A percentile compares a stretch with the other conserved stretches of the same genome.
Conservation (phyloP, 2,797 vertebrate genomes). For the Morelia viridis region DNA sequence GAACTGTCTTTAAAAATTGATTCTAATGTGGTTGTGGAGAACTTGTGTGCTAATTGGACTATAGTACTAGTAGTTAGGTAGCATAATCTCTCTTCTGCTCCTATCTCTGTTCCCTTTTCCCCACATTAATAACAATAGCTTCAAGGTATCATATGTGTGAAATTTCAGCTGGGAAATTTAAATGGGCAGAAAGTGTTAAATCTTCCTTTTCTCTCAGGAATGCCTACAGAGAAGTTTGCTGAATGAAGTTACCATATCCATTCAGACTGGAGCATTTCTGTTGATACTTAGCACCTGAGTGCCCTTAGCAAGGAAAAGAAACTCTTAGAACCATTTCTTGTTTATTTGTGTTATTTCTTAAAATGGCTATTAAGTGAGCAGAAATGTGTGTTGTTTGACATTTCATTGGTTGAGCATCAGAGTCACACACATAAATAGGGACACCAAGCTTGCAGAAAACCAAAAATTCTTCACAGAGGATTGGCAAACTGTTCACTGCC, state of each 20-base stretch:
- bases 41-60: background rate
- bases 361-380: conserved; percentile 23
- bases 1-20: background rate
- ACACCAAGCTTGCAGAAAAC: background rate
- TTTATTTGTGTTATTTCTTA: conserved; percentile 39
- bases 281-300: conserved; percentile 14
- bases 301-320: conserved; percentile 40
- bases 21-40: background rate
- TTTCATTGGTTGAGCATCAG: background rate
- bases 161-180: background rate
- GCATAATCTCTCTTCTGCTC: background rate
- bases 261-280: background rate
- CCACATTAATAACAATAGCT: background rate
- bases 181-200: background rate
- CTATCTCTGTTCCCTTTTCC: background rate
- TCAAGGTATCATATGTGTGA: background rate
- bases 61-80: background rate
- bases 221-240: background rate
- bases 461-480: background rate
- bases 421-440: background rate
- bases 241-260: rapidly evolving
- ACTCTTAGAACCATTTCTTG: conserved; percentile 53
- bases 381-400: conserved; percentile 24
- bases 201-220: background rate
- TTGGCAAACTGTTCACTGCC: conserved; percentile 15